Conservation (phyloP, 2,888 invertebrate genomes). For the Yponomeuta sedellus region DNA sequence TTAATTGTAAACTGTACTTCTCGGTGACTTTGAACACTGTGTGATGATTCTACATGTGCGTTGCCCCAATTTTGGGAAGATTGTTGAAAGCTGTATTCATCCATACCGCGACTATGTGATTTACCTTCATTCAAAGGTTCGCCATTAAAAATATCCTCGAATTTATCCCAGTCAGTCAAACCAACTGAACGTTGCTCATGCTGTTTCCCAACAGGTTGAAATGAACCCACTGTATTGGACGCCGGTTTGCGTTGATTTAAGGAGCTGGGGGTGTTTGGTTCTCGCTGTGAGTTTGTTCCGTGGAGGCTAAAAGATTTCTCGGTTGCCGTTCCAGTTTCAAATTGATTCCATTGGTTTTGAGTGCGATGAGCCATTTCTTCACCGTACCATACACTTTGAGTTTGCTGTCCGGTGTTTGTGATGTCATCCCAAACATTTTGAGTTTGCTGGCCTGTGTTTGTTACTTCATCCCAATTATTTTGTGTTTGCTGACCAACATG, state of each 20-base stretch:
- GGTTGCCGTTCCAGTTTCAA: not conserved
- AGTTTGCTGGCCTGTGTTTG: slow-evolving; percentile 13
- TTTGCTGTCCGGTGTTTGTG: slow-evolving; percentile 12
- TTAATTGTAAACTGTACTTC: not conserved
- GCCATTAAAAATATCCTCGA: not conserved
- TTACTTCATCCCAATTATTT: not conserved
- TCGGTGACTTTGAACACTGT: not conserved
- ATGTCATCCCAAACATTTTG: not conserved
- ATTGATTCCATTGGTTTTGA: not conserved
- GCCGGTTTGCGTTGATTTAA: not conserved
- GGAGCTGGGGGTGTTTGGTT: not conserved
- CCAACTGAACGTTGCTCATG: not conserved
- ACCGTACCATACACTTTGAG: slow-evolving; percentile 2
- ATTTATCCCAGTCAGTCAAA: not conserved
- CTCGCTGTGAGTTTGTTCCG: not conserved
- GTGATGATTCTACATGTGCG: not conserved
- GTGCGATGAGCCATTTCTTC: not conserved
- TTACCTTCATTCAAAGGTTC: not conserved
- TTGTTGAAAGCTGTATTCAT: not conserved
- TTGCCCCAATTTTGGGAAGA: not conserved
- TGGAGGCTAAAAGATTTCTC: not conserved
- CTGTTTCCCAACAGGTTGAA: not conserved
- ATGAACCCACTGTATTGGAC: not conserved
- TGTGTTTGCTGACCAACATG: slow-evolving; percentile 4
- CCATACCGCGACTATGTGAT: not conserved